phyloP scores from a whole-genome alignment of 2,113 vertebrate species.

The Pluvianellus socialis region DNA sequence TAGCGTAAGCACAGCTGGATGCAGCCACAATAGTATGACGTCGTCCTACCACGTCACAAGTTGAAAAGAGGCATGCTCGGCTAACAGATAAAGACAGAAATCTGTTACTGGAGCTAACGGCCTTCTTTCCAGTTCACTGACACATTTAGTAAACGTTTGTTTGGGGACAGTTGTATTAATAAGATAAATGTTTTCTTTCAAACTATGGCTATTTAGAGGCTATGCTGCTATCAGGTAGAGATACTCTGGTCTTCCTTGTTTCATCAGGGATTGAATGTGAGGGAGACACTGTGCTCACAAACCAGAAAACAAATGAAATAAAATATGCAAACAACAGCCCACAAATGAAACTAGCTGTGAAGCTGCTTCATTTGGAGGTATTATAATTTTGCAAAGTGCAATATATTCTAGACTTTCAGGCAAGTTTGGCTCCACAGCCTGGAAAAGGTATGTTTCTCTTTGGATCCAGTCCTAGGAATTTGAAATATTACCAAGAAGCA shows the following conservation, averaged over 20 bases:
- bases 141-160: neutral
- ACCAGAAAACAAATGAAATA: neutral
- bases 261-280: neutral
- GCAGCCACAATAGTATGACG: neutral
- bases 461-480: neutral
- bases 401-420: neutral
- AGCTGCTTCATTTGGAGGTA: neutral
- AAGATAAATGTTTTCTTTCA: neutral
- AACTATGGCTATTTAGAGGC: neutral
- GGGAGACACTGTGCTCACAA: neutral
- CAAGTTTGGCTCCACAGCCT: neutral
- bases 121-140: neutral
- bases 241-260: neutral
- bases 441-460: neutral
- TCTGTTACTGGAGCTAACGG: neutral
- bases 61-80: neutral
- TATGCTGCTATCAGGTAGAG: neutral
- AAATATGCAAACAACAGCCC: neutral
- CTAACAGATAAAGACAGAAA: neutral
- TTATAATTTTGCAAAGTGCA: neutral
- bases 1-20: neutral
- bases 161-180: neutral
- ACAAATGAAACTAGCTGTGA: neutral
- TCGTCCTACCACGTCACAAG: neutral
- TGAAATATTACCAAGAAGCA: neutral